These are phyloP conservation scores for Eupithecia insigniata DNA, from an alignment of 2,888 invertebrate genomes.

Conservation along the genomic window DNA sequence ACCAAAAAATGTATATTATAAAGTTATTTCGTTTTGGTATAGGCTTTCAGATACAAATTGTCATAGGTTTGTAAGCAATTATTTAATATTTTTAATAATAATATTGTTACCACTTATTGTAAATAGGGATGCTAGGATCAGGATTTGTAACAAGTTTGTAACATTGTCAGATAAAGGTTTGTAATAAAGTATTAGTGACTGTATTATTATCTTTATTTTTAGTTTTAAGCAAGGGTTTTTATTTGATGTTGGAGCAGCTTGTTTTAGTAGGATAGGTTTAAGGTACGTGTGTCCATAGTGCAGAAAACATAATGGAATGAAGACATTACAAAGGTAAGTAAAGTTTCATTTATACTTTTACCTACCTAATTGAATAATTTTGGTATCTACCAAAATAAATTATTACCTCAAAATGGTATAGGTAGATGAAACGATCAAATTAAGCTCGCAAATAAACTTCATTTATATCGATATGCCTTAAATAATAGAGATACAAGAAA, in stretches of 20 bases:
- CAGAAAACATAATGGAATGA: not conserved
- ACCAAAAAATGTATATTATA: conserved; percentile 82
- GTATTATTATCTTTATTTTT: conserved; percentile 54
- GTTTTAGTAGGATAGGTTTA: not conserved
- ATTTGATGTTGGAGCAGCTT: not conserved
- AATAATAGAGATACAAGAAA: not conserved
- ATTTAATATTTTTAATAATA: conserved; percentile 69
- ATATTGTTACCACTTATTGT: conserved; percentile 76
- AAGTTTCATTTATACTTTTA: not conserved
- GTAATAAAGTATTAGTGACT: conserved; percentile 77
- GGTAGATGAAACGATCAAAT: not conserved
- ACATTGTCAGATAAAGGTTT: conserved; percentile 53
- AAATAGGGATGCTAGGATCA: conserved; percentile 61
- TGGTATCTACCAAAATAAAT: not conserved
- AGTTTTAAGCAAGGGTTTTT: conserved; percentile 25
- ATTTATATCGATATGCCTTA: not conserved
- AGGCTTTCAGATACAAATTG: conserved; percentile 77
- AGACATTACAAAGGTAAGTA: not conserved
- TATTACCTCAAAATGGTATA: not conserved
- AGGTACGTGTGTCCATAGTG: not conserved
- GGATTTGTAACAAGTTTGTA: conserved; percentile 51
- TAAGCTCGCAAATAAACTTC: not conserved
- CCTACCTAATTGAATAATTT: no score
- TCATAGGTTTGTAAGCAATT: conserved; percentile 67
- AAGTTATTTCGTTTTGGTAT: conserved; percentile 78